These are phyloP conservation scores for Gymnarchus niloticus DNA, from an alignment of 2,113 vertebrate genomes.

Conservation along the genomic window DNA sequence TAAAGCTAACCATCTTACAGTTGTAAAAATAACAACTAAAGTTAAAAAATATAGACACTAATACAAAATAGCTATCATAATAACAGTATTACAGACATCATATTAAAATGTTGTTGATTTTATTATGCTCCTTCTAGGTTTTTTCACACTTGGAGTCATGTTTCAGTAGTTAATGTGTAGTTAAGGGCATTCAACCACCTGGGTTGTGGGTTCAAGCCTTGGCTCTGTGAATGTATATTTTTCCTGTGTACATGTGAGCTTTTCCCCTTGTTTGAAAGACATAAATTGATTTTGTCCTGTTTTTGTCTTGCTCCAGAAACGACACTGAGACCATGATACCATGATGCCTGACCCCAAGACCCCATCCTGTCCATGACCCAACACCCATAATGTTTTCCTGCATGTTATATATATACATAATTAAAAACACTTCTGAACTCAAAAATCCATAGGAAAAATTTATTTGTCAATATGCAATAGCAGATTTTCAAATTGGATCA, in stretches of 20 bases:
- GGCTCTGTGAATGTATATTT: not conserved
- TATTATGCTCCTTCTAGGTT: too few relatives aligned
- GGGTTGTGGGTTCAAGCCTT: not conserved
- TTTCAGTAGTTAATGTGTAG: not conserved
- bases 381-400: not conserved
- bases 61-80: not conserved
- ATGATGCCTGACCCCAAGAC: not conserved
- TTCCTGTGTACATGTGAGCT: not conserved
- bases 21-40: not conserved
- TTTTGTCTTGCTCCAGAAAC: not conserved
- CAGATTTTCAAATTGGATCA: slow-evolving; percentile 68
- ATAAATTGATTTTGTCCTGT: not conserved
- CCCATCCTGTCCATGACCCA: not conserved
- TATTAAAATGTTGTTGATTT: too few relatives aligned
- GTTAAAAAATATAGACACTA: not conserved
- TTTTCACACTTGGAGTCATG: not conserved
- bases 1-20: not conserved
- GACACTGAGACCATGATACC: not conserved
- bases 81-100: too few relatives aligned
- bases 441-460: slow-evolving; percentile 71
- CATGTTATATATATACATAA: not conserved
- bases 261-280: too few relatives aligned
- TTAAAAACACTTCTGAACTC: slow-evolving; percentile 32
- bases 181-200: not conserved
- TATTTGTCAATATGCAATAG: slow-evolving; percentile 70